Percentiles rank a stretch among this genome's conserved stretches.
Evolutionary conservation across 2,888 invertebrate species (phyloP).

Genomic region (Drosophila stalkeri): DNA sequence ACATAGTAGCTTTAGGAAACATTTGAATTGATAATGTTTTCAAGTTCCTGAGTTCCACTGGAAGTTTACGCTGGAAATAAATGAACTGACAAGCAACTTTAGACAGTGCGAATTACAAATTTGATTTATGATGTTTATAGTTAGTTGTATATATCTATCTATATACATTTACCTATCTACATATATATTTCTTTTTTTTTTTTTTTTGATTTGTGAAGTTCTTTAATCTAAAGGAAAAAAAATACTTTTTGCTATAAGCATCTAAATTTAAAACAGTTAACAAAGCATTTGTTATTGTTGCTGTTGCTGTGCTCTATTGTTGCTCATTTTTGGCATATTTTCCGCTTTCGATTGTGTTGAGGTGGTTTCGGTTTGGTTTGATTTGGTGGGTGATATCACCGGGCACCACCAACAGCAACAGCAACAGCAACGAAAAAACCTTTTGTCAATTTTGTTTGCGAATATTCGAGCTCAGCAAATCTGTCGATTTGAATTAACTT

Average conservation of each 20-base stretch:
- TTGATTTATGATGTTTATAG: conserved; percentile 42
- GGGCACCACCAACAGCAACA: neutral
- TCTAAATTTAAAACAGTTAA: conserved; percentile 69
- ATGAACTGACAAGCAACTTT: neutral
- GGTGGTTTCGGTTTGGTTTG: conserved; percentile 4
- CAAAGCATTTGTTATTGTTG: conserved; percentile 45
- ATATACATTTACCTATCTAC: conserved; percentile 4
- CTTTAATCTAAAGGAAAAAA: conserved; percentile 4
- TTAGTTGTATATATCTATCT: neutral
- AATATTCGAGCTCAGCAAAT: conserved; percentile 15
- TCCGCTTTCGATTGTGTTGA: conserved; percentile 57
- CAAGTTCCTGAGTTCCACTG: neutral
- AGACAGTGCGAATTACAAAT: conserved; percentile 42
- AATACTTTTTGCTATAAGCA: conserved; percentile 32
- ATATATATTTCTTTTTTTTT: neutral
- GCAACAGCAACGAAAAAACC: neutral
- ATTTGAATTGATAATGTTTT: neutral
- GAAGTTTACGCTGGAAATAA: neutral
- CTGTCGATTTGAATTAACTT: conserved; percentile 7
- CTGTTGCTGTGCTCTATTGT: conserved; percentile 42
- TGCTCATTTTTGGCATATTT: conserved; percentile 71
- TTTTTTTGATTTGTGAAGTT: conserved; percentile 3
- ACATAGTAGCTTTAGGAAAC: neutral
- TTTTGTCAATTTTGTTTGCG: conserved; percentile 9
- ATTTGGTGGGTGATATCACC: conserved; percentile 30